Conservation (phyloP, 2,797 vertebrate species). For the Micrastur ruficollis region DNA sequence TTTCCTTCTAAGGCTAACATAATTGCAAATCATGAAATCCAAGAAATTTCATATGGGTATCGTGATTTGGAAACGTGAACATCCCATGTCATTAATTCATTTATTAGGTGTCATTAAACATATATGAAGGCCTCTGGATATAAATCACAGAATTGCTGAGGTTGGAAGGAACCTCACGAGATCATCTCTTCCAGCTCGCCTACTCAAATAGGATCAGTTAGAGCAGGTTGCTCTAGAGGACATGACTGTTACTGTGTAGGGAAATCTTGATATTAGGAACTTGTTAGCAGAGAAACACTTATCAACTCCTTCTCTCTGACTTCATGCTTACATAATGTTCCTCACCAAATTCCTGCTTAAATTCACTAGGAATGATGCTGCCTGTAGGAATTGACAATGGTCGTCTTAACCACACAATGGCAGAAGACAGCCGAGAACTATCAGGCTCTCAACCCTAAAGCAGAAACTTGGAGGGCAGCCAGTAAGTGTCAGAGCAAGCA, state of each 20-base stretch:
- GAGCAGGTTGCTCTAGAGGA: not conserved
- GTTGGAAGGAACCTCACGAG: not conserved
- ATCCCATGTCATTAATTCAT: not conserved
- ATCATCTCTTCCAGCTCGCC: not conserved
- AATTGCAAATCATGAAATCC: not conserved
- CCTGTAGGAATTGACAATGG: not conserved
- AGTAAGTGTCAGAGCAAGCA: not conserved
- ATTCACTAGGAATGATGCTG: not conserved
- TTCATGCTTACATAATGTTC: not conserved
- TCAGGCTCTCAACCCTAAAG: not conserved
- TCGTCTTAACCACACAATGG: not conserved
- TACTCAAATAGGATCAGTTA: not conserved
- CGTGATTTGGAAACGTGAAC: not conserved
- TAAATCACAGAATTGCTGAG: not conserved
- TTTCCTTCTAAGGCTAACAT: not conserved
- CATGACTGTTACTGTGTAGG: fast-evolving
- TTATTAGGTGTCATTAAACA: not conserved
- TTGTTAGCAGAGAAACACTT: fast-evolving
- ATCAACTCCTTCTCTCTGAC: not conserved
- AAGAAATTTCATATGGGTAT: not conserved
- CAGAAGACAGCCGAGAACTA: not conserved
- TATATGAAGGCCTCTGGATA: not conserved
- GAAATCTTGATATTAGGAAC: not conserved
- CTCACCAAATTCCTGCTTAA: not conserved
- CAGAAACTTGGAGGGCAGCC: not conserved